phyloP scores from a whole-genome alignment of 2,113 vertebrate species.

The Eupsittula cactorum region DNA sequence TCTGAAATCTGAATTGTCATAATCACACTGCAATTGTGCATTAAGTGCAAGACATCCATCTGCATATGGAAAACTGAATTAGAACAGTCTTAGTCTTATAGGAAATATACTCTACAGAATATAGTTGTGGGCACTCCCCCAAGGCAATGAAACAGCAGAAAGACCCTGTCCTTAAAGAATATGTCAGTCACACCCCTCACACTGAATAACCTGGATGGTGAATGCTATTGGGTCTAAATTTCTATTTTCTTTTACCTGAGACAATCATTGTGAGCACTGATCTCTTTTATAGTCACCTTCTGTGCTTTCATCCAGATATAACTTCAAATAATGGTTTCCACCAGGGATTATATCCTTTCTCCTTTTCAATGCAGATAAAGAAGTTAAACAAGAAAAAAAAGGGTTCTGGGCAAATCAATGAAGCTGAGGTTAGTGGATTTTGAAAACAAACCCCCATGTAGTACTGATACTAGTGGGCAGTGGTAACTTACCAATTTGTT shows the following conservation, averaged over 20 bases:
- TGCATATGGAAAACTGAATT: background rate
- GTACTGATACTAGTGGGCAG: background rate
- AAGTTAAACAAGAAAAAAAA: background rate
- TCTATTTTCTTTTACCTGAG: background rate
- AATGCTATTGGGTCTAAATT: background rate
- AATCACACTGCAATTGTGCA: background rate
- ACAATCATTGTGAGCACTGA: background rate
- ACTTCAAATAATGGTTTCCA: slow-evolving; percentile 27
- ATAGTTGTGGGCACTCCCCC: background rate
- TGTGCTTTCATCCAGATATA: slow-evolving; percentile 12
- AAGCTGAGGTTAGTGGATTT: background rate
- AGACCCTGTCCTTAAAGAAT: background rate
- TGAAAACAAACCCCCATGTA: background rate
- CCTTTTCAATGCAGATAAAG: background rate
- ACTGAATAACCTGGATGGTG: background rate
- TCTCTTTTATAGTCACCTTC: background rate
- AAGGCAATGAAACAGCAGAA: background rate
- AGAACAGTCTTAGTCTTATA: background rate
- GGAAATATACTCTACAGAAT: background rate
- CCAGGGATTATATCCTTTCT: background rate
- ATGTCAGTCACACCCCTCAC: background rate
- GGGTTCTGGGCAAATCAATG: slow-evolving; percentile 1
- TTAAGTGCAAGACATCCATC: background rate
- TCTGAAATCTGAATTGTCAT: background rate
- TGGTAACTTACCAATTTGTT: slow-evolving; percentile 11